Conservation (phyloP, 2,888 invertebrate species). For the Stenoptilia bipunctidactyla region DNA sequence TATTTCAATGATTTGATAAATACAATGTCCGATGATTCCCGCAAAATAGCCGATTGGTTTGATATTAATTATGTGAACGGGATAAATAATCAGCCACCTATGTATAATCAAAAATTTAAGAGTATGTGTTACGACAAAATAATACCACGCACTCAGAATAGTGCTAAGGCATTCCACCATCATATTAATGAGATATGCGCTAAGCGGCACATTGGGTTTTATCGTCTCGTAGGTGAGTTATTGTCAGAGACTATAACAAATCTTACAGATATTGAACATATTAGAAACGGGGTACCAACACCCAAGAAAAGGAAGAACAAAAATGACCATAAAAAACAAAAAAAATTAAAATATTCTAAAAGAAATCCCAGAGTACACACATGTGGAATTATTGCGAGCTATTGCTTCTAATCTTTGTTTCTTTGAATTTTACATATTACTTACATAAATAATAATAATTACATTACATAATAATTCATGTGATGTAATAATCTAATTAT, state of each 20-base stretch:
- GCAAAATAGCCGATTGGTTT: constrained; percentile 8
- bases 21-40: constrained; percentile 6
- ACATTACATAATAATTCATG: too few relatives aligned
- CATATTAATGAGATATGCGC: constrained; percentile 1
- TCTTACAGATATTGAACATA: not conserved
- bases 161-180: constrained; percentile 1
- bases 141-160: constrained; percentile 1
- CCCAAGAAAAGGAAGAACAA: not conserved
- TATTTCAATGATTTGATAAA: constrained; percentile 5
- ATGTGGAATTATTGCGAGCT: not conserved
- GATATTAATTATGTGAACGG: constrained; percentile 6
- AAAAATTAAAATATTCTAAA: too few relatives aligned
- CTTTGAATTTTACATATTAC: too few relatives aligned
- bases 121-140: too few relatives aligned
- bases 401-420: not conserved
- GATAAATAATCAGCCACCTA: constrained; percentile 4
- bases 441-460: too few relatives aligned
- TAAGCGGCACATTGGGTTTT: not conserved
- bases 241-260: not conserved
- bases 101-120: too few relatives aligned
- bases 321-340: not conserved
- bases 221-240: not conserved
- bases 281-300: not conserved
- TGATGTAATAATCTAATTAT: too few relatives aligned
- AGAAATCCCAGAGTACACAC: not conserved